Base-by-base conservation (phyloP, 2,888 invertebrate genomes). In the Oxycera nigricornis region DNA sequence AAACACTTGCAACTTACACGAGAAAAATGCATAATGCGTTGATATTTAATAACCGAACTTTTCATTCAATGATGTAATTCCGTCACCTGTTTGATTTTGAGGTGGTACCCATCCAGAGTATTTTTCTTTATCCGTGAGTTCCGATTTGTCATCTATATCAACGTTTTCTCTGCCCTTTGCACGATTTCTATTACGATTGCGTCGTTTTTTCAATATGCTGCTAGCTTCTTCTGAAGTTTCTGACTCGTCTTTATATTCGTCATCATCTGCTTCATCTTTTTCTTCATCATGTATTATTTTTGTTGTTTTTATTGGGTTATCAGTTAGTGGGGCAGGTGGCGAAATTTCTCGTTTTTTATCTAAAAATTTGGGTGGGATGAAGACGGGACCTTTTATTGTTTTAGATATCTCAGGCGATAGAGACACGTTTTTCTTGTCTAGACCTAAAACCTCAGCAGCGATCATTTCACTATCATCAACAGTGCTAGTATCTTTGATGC, bases 71-170 rank as follows among this genome's bases (percentile, higher is more conserved):
- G 87, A 88, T 1, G 93, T 94, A 79, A 89, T 87, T 3, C 94
- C 94, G 85, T 94, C 94, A 0, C 94, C 94, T 57, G 88, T 88
- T 85, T 94, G 94, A 81, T 89, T 88, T 78, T 85, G 80, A 0
- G 94, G 94, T 2, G 94, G 94, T 50, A 92, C 84, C 94, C 95
- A 94, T 81, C 90, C 90, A 7, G 90, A 91, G 82, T 92, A 93
- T 81, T 93, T 90, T 74, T 89, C 89, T 22, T 83, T 84, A 35
- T 84, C 82, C 11, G 87, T 85, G 73, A 88, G 86, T 78, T 87
- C 87, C 62, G 83, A 85, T 72, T 81, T 78, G 75, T 86, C 84
- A n/a, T 82, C 82, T 75, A 83, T 82, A 77, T 86, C 85, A 52
- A 84, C 80, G 75, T 84, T 84, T 67, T 82, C 81, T 0, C 85